Evolutionary conservation across 2,113 vertebrate species (phyloP).

Genomic region (Prionailurus viverrinus): DNA sequence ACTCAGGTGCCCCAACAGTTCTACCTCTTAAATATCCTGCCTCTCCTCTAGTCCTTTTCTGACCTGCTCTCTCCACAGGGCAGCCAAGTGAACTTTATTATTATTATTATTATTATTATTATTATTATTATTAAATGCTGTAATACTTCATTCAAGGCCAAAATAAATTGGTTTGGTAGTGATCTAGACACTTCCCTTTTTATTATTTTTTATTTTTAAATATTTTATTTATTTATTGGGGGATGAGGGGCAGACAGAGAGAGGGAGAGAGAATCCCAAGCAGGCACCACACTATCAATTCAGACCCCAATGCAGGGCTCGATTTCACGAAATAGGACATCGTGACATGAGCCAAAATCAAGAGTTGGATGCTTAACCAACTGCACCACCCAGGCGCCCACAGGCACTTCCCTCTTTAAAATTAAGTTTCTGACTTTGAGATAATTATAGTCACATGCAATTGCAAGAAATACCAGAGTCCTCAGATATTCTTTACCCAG

Average conservation of each 20-base stretch:
- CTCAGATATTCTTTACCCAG: neutral
- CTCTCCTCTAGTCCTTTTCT: neutral
- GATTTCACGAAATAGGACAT: too few relatives aligned
- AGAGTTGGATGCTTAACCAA: too few relatives aligned
- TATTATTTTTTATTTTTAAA: too few relatives aligned
- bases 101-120: neutral
- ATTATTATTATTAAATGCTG: neutral
- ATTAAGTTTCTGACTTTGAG: neutral
- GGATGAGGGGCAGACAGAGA: too few relatives aligned
- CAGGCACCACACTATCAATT: too few relatives aligned
- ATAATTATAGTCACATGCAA: neutral
- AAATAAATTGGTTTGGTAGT: slow-evolving; percentile 3
- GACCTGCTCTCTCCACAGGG: neutral
- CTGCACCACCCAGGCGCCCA: too few relatives aligned
- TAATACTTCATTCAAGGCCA: neutral
- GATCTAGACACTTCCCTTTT: neutral
- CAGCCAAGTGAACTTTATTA: neutral
- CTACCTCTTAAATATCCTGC: neutral
- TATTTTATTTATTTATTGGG: too few relatives aligned
- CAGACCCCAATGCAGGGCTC: too few relatives aligned
- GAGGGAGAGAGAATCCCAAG: too few relatives aligned
- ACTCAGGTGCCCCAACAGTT: neutral
- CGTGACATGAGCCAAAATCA: too few relatives aligned
- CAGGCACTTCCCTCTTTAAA: neutral
- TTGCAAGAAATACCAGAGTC: neutral